Conservation (phyloP, 2,888 invertebrate genomes). For the Eupsilia transversa region DNA sequence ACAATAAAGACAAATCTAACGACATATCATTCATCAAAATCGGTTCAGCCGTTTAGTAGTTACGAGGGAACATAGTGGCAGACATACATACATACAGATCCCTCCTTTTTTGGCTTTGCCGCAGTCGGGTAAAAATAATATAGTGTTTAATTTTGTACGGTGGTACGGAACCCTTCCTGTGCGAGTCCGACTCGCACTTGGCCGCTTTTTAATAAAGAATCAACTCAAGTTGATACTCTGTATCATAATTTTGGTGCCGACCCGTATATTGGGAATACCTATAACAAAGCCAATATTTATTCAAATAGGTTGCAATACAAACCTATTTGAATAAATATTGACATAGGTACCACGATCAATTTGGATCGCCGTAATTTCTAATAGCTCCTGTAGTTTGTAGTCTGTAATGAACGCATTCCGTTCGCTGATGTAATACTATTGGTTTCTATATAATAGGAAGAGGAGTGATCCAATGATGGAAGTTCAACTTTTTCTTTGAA, state of each 20-base stretch:
- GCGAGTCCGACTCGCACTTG: neutral
- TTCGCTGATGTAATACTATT: neutral
- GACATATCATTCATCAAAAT: too few relatives aligned
- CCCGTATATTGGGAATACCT: conserved; percentile 22
- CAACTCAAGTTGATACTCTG: neutral
- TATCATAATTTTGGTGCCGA: neutral
- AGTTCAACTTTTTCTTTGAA: too few relatives aligned
- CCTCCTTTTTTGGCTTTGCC: too few relatives aligned
- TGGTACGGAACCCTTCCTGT: neutral
- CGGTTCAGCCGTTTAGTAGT: too few relatives aligned
- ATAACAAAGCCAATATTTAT: conserved; percentile 34
- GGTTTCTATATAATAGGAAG: neutral
- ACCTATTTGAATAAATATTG: conserved; percentile 44
- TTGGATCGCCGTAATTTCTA: conserved; percentile 25
- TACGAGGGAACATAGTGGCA: too few relatives aligned
- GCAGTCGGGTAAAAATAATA: neutral
- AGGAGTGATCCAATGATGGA: neutral
- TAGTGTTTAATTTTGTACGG: neutral
- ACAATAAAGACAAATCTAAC: too few relatives aligned
- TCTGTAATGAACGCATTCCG: neutral
- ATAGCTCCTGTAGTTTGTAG: neutral
- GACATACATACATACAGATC: too few relatives aligned
- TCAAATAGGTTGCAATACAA: conserved; percentile 42
- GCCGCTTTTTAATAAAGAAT: neutral
- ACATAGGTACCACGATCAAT: conserved; percentile 16